A percentile compares a stretch with the other conserved stretches of the same genome.
These are phyloP conservation scores for Volucella inflata DNA, from an alignment of 2,888 invertebrate genomes.

Conservation along the genomic window DNA sequence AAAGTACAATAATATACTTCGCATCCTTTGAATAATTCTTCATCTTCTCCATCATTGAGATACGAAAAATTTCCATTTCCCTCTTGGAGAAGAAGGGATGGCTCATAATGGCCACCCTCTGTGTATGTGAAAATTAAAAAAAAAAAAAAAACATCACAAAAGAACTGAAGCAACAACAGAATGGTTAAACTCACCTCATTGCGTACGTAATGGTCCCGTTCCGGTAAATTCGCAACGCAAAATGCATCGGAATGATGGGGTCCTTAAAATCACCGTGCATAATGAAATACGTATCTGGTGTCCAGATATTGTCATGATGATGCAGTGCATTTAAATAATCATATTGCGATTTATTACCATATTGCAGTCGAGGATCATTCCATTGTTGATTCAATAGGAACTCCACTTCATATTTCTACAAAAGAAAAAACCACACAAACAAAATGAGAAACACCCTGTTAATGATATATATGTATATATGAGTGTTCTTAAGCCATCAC, in stretches of 20 bases:
- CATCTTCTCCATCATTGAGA: slow-evolving; percentile 11
- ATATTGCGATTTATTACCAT: slow-evolving; percentile 94
- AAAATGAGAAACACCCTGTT: background rate
- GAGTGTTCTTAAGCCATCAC: background rate
- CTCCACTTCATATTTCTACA: slow-evolving; percentile 97
- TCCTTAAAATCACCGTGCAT: slow-evolving; percentile 98
- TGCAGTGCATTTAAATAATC: slow-evolving; percentile 96
- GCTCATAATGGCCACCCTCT: too few species aligned
- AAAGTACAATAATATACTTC: slow-evolving; percentile 59
- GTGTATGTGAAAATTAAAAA: background rate
- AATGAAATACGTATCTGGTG: slow-evolving; percentile 97
- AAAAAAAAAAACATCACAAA: background rate
- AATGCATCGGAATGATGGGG: slow-evolving; percentile 96
- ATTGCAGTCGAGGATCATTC: slow-evolving; percentile 94
- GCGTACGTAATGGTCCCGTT: slow-evolving; percentile 97
- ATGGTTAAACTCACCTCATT: slow-evolving; percentile 88
- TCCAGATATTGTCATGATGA: slow-evolving; percentile 96
- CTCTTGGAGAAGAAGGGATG: background rate
- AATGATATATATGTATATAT: background rate
- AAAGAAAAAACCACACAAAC: background rate
- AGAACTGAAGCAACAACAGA: background rate
- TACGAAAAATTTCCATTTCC: background rate
- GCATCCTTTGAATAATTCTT: slow-evolving; percentile 14
- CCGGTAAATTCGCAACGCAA: slow-evolving; percentile 95
- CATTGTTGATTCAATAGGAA: slow-evolving; percentile 97